Evolutionary conservation across 2,797 vertebrate genomes (phyloP), one percentile per base, ranked within the genome.

Genomic region (Antrozous pallidus): DNA sequence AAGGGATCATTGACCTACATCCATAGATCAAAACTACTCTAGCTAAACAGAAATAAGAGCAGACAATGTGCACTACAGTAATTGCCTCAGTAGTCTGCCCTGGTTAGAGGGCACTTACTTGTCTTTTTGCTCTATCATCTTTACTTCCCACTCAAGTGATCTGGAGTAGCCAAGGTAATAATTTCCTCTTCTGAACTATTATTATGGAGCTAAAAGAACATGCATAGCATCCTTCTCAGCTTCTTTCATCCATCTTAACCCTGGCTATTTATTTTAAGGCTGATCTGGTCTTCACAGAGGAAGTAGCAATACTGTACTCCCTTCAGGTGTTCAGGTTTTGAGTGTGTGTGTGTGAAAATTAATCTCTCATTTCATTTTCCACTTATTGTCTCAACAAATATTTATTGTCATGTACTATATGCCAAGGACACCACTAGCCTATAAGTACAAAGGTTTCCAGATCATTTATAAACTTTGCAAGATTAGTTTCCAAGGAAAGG

Each of bases 221-320:
- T 81, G 36, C 65, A 78, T 77, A 95, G 88, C 17, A 88, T 74
- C 79, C 81, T 95, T 85, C 77, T 54, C 67, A 74, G 91, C 40
- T 90, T 96, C 95, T 95, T 96, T 96, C 69, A 95, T 90, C 63
- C 90, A 93, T 92, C 54, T 93, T 95, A 87, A 96, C 42, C 87
- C 69, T 65, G 47, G 17, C 80, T 69, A 70, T 88, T 93, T 95
- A 88, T 94, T 95, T 95, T 82, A 83, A 96, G 73, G 63, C 63
- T 91, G 36, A 95, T 83, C 74, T 92, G 24, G n/a, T 75, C 33
- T 93, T 89, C 63, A 91, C 45, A 58, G 51, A 88, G 90, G 49
- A 92, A 90, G 42, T 16, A 95, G 94, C 61, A 95, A 71, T 94
- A 95, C n/a, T 67, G 67, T 71, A 56, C 22, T 84, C 5, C 28